Evolutionary conservation across 1,140 invertebrate genomes (phyloP), one percentile per base, ranked within the genome.

Genomic region (Drosophila pruinosa): DNA sequence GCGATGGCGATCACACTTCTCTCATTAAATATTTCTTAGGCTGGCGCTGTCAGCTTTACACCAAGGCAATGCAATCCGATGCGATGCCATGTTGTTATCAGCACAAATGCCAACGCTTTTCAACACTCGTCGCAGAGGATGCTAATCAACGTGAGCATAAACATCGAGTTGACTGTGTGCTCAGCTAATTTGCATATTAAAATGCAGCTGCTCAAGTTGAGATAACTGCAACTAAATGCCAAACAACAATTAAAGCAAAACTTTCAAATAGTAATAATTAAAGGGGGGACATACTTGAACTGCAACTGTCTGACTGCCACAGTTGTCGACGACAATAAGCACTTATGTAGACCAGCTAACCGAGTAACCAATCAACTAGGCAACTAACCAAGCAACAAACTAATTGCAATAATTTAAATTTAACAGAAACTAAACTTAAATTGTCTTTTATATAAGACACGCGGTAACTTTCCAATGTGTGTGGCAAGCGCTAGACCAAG

Each of bases 351-450:
- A 72, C 56, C 50, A 59, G 28, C 39, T 72, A 47, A 64, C 62
- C 45, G 26, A 67, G 36, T 50, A 50, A 82, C 77, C 68, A 64
- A 65, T 64, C 63, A 58, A 62, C 10, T 58, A 39, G 71, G 34
- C 39, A 56, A 15, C 26, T 15, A 12, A 47, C 22, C 65, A 45
- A 43, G 50, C 15, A 57, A 62, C 31, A 43, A 41, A 52, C 61
- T 65, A 75, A 85, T 85, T 85, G 72, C 81, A 80, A 85, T 79
- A 73, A 83, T 83, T 85, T 85, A 59, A 79, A 83, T 80, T 81
- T 72, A 80, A 57, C 68, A 56, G 39, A 72, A 69, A 75, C 50
- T 54, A 50, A 62, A 48, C 24, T 50, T 41, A 56, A 47, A 24
- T 38, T 53, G 36, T 68, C 15, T 48, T 68, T 82, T 82, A 82